Conservation (phyloP, 2,888 invertebrate species). For the Phalera bucephala region DNA sequence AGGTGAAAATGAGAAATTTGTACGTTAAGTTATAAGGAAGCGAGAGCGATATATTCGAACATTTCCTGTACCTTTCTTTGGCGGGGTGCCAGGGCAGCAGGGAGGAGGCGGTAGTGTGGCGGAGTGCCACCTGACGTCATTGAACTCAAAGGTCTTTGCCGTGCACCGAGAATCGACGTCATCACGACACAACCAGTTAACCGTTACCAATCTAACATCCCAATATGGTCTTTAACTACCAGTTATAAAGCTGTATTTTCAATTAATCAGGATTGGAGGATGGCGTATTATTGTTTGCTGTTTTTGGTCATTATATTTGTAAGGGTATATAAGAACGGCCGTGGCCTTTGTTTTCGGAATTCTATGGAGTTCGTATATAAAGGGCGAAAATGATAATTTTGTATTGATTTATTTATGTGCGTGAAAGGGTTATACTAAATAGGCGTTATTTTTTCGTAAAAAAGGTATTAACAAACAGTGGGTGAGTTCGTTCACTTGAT, state of each 20-base stretch:
- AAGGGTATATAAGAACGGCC: not conserved
- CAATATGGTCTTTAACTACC: no score
- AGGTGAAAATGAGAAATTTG: not conserved
- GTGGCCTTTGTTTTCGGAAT: not conserved
- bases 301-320: constrained; percentile 1
- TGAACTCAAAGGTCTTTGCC: constrained; percentile 3
- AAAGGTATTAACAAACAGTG: no score
- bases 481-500: no score
- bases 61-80: constrained; percentile 2
- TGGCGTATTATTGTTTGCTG: no score
- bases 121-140: not conserved
- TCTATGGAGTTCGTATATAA: not conserved
- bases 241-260: no score
- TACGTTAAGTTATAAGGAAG: not conserved
- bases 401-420: no score
- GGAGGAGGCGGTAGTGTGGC: constrained; percentile 1
- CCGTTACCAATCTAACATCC: no score
- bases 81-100: constrained; percentile 3
- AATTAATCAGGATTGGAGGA: no score
- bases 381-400: no score
- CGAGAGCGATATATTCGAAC: not conserved
- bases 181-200: no score
- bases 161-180: not conserved
- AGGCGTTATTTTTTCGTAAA: no score
- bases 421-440: no score